Conservation (phyloP, 1,140 invertebrate species). For the Sinella curviseta region DNA sequence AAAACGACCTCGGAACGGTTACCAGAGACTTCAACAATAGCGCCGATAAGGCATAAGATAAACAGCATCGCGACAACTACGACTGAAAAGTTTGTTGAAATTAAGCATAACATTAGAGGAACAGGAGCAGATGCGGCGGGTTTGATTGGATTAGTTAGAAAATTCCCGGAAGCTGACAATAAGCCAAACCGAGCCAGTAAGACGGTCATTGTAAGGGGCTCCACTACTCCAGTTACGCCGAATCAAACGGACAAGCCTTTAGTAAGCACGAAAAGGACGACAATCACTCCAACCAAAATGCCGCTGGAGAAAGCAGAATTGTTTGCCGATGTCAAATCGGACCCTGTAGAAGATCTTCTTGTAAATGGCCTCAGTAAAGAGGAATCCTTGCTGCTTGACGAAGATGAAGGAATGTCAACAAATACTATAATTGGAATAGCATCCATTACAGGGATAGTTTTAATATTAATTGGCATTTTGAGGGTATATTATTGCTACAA, state of each 20-base stretch:
- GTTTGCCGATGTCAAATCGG: constrained; percentile 21
- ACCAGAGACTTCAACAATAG: not conserved
- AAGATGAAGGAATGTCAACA: not conserved
- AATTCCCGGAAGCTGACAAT: not conserved
- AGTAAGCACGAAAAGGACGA: not conserved
- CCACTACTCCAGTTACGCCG: not conserved
- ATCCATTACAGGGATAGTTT: constrained; percentile 4
- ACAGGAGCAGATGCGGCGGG: not conserved
- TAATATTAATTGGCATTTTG: constrained; percentile 24
- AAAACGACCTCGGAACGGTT: too few relatives aligned
- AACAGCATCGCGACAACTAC: not conserved
- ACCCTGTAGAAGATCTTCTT: not conserved
- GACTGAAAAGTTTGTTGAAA: not conserved
- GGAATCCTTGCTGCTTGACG: not conserved
- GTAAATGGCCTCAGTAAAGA: not conserved
- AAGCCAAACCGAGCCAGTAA: not conserved
- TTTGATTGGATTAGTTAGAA: not conserved
- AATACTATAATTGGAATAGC: constrained; percentile 19
- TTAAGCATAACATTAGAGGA: not conserved
- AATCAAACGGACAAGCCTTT: not conserved
- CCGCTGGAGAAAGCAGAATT: constrained; percentile 24
- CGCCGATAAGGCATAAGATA: not conserved
- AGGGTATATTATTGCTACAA: constrained; percentile 34
- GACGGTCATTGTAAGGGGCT: not conserved
- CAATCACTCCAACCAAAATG: constrained; percentile 21